Conservation (phyloP, 2,797 vertebrate genomes). For the Dendrocincla fuliginosa region DNA sequence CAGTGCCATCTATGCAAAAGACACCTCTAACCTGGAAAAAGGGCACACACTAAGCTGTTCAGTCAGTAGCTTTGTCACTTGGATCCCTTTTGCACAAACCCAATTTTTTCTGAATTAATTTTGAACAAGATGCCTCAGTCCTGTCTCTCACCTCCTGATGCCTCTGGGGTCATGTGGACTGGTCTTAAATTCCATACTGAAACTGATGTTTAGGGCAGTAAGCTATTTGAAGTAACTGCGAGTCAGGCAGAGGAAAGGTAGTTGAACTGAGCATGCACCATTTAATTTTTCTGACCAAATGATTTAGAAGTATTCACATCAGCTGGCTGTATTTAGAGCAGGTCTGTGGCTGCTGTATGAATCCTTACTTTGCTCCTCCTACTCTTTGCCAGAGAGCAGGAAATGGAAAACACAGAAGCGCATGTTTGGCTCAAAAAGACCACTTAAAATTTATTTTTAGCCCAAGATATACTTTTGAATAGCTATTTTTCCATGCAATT, state of each 20-base stretch:
- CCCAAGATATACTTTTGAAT: not conserved
- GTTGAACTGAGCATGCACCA: not conserved
- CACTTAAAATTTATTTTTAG: not conserved
- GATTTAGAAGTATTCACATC: not conserved
- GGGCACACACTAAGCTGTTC: rapidly evolving
- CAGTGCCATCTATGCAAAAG: not conserved
- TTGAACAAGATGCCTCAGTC: not conserved
- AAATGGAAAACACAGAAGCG: not conserved
- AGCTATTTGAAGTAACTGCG: not conserved
- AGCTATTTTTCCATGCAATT: not conserved
- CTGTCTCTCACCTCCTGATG: not conserved
- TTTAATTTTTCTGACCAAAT: not conserved
- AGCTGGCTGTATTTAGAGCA: not conserved
- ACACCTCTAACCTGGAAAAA: not conserved
- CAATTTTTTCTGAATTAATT: not conserved
- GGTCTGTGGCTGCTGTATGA: not conserved
- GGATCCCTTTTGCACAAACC: not conserved
- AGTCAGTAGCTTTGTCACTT: not conserved
- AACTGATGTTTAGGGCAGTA: not conserved
- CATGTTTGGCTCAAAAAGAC: not conserved
- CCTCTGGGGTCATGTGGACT: not conserved
- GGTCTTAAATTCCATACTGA: not conserved
- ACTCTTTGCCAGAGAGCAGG: not conserved
- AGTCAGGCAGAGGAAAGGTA: not conserved
- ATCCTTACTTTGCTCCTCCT: not conserved